Evolutionary conservation across 2,888 invertebrate genomes (phyloP).

Genomic region (Standfussiana lucernea): DNA sequence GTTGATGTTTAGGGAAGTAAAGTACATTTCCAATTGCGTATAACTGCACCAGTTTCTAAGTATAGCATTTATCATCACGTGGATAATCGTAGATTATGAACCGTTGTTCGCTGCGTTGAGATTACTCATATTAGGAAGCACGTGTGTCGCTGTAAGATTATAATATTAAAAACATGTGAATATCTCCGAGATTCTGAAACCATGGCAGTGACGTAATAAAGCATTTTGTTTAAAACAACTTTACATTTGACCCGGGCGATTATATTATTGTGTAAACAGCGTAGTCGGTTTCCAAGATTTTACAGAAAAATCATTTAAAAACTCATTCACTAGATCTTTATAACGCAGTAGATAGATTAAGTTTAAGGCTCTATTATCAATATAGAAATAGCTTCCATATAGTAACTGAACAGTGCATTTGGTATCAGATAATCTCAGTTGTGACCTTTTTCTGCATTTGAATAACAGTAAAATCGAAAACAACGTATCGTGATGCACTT

Average conservation of each 20-base stretch:
- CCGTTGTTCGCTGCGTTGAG: conserved; percentile 21
- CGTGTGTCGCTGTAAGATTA: conserved; percentile 34
- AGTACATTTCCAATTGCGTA: background rate
- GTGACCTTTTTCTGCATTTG: background rate
- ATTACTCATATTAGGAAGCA: conserved; percentile 39
- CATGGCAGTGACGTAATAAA: background rate
- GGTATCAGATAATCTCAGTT: background rate
- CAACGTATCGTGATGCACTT: background rate
- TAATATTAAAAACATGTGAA: conserved; percentile 37
- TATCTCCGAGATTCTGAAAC: conserved; percentile 20
- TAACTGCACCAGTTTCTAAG: conserved; percentile 19
- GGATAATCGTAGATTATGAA: conserved; percentile 31
- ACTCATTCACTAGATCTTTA: background rate
- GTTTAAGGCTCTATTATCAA: background rate
- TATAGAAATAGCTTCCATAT: background rate
- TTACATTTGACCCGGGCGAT: background rate
- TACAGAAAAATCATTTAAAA: background rate
- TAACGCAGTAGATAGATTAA: background rate
- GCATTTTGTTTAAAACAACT: background rate
- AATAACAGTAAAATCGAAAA: background rate
- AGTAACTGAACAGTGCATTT: background rate
- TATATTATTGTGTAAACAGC: background rate
- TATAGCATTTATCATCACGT: conserved; percentile 23
- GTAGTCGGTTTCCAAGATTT: background rate
- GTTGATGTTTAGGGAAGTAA: conserved; percentile 20